Evolutionary conservation across 2,888 invertebrate genomes (phyloP).

Genomic region (Parnassius glacialis): DNA sequence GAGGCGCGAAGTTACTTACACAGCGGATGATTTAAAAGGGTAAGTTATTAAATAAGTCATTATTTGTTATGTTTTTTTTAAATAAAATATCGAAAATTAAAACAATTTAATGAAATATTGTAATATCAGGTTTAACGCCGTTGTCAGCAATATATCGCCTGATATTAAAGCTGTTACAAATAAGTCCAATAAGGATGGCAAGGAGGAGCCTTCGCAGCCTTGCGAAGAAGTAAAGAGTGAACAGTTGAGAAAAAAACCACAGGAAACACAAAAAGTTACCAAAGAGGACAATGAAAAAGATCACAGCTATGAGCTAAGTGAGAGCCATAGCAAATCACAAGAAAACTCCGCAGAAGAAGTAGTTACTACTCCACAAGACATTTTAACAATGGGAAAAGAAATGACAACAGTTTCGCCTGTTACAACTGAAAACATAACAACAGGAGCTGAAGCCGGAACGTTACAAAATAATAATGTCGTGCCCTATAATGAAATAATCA

Average conservation of each 20-base stretch:
- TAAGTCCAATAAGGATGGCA: conserved; percentile 26
- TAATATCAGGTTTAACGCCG: conserved; percentile 46
- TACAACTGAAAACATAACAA: conserved; percentile 9
- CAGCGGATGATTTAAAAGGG: conserved; percentile 77
- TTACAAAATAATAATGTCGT: conserved; percentile 35
- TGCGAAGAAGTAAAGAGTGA: conserved; percentile 52
- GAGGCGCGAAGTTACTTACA: conserved; percentile 75
- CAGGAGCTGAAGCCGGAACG: conserved; percentile 3
- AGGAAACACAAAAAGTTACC: conserved; percentile 30
- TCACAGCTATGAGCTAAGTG: conserved; percentile 5
- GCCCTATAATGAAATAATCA: conserved; percentile 57
- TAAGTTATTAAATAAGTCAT: conserved; percentile 31
- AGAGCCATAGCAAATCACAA: conserved; percentile 12
- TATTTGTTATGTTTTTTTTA: background rate
- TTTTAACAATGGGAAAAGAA: conserved; percentile 19
- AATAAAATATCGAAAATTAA: background rate
- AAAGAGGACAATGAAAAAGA: conserved; percentile 21
- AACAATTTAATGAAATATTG: background rate
- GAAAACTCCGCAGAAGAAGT: conserved; percentile 26
- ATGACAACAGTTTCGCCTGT: conserved; percentile 25
- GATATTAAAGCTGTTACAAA: conserved; percentile 28
- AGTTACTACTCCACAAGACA: conserved; percentile 6
- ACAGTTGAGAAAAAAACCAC: conserved; percentile 41
- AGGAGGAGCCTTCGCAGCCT: conserved; percentile 33
- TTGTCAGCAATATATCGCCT: conserved; percentile 62